Conservation (phyloP, 2,113 vertebrate species). For the Xiphophorus couchianus region DNA sequence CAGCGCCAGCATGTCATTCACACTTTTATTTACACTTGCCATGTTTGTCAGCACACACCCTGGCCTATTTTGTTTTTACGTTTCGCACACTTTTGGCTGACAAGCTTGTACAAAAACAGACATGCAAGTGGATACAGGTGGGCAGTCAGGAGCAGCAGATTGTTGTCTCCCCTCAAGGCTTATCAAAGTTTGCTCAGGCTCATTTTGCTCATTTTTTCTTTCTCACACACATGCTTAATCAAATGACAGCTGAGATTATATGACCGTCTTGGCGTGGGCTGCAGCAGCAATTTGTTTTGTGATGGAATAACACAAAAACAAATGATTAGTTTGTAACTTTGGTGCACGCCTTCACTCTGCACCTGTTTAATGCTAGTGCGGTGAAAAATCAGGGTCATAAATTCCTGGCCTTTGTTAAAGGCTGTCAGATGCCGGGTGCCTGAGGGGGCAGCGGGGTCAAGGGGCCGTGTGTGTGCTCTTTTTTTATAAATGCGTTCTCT, state of each 20-base stretch:
- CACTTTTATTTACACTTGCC: conserved; percentile 51
- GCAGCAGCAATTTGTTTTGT: conserved; percentile 8
- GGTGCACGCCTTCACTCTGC: conserved; percentile 36
- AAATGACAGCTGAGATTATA: conserved; percentile 29
- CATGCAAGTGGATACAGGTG: conserved; percentile 35
- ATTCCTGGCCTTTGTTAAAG: conserved; percentile 70
- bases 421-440: conserved; percentile 62
- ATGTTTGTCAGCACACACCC: conserved; percentile 55
- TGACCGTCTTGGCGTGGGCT: background rate
- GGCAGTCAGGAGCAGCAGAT: conserved; percentile 47
- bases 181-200: conserved; percentile 37
- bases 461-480: conserved; percentile 18
- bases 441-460: conserved; percentile 46
- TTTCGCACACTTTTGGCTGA: conserved; percentile 37
- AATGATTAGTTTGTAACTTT: conserved; percentile 16
- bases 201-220: conserved; percentile 12
- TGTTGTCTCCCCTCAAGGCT: conserved; percentile 36
- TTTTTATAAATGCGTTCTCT: conserved; percentile 28
- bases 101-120: conserved; percentile 25
- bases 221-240: conserved; percentile 15
- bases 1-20: conserved; percentile 61
- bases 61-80: conserved; percentile 33
- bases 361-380: conserved; percentile 61
- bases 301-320: background rate
- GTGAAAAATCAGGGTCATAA: conserved; percentile 63